Evolutionary conservation across 2,113 vertebrate genomes (phyloP).

Genomic region (Indicator maculatus): DNA sequence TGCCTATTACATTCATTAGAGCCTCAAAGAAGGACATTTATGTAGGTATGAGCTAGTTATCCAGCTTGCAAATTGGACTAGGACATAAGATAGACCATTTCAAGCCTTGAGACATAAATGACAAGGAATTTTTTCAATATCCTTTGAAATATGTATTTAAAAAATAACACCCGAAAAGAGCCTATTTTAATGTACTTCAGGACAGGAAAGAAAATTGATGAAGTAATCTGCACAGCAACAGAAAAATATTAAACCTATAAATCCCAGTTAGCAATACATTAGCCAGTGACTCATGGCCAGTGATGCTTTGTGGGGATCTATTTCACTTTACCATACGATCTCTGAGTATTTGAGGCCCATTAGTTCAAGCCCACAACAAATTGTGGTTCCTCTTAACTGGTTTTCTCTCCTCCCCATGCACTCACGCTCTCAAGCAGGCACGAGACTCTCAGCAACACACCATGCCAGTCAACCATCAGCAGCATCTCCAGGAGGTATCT

Average conservation of each 20-base stretch:
- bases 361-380: neutral
- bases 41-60: neutral
- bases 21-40: neutral
- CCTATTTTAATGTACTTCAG: neutral
- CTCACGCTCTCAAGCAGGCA: neutral
- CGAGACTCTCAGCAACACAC: accelerated
- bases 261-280: conserved; percentile 24
- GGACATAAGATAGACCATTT: neutral
- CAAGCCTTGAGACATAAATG: neutral
- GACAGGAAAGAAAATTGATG: neutral
- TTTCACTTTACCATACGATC: neutral
- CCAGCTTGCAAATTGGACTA: neutral
- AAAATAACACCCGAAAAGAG: neutral
- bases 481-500: neutral
- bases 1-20: neutral
- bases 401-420: accelerated
- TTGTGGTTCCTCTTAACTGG: neutral
- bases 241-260: conserved; percentile 56
- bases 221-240: neutral
- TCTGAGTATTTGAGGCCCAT: neutral
- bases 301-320: neutral
- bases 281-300: conserved; percentile 4
- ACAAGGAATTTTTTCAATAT: neutral
- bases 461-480: neutral
- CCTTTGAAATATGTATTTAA: conserved; percentile 11